Base-by-base conservation (phyloP, 2,113 vertebrate species). In the Neolamprologus longior region DNA sequence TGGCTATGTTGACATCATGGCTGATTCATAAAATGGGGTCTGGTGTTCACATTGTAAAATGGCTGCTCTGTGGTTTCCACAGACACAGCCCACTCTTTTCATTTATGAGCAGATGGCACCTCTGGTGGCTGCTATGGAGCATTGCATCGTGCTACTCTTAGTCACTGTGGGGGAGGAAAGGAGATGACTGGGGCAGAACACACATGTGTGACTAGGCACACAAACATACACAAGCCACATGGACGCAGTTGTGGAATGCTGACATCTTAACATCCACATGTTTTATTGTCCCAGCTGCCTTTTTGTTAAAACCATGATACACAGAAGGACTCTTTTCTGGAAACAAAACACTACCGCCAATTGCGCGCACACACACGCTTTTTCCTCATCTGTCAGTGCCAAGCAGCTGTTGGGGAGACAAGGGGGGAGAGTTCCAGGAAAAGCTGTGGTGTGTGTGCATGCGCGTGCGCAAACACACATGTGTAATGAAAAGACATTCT, bases 21-120 rank as follows among this genome's bases (percentile, higher is more conserved):
- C 89, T 90, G 93, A 96, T 96, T 96, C 95, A 96, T 96, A 95
- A 96, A 96, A 97, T 96, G 96, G 96, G 95, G 95, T 92, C 95
- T 90, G 90, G 86, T 92, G 90, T 91, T 79, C 86, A 89, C 86
- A 93, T 89, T 95, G 94, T 94, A 97, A 97, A 96, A 97, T 96
- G 96, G 96, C 94, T 95, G 96, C 96, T 94, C 86, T 80, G 82
- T 90, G 91, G 84, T 89, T 86, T 91, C 88, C 90, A 93, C 89
- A 86, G 68, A 86, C 12, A 55, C 15, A 40, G 17, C 21, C 14
- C 7, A 63, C 31, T 82, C 17, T 19, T 86, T 94, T 91, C 91
- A 97, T 97, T 96, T 94, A 82, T 96, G 81, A 93, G 82, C 86
- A 53, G 9, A 95, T 95, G 94, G 95, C 93, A 81, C 96, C 96